Conservation (phyloP, 1,140 invertebrate species). For the Dysdera silvatica region DNA sequence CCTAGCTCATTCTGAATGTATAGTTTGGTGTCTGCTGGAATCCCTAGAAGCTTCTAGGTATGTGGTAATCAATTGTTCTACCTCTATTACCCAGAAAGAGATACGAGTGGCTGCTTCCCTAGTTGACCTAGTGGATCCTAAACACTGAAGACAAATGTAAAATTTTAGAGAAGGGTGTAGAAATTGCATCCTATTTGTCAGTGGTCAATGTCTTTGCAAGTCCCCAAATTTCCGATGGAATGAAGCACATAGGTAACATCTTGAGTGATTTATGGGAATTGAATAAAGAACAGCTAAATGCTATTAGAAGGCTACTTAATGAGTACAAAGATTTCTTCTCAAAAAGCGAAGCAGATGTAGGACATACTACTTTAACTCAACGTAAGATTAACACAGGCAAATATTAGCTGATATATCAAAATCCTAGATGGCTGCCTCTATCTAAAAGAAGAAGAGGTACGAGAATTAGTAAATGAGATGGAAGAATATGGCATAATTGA, state of each 20-base stretch:
- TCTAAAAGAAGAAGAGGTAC: neutral
- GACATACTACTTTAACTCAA: too few relatives aligned
- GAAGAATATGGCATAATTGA: slow-evolving; percentile 3
- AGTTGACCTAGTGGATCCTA: neutral
- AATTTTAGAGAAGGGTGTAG: neutral
- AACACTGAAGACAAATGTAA: neutral
- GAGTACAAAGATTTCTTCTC: neutral
- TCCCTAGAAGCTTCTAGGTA: neutral
- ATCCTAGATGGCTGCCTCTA: neutral
- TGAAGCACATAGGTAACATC: neutral
- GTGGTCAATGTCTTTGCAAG: too few relatives aligned
- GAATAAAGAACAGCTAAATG: neutral
- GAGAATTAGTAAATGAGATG: slow-evolving; percentile 1
- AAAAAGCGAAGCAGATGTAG: neutral
- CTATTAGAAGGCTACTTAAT: neutral
- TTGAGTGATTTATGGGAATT: neutral
- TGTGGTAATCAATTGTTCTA: neutral
- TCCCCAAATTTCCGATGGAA: too few relatives aligned
- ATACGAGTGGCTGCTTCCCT: neutral
- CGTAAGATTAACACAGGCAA: too few relatives aligned
- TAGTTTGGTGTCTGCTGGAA: too few relatives aligned
- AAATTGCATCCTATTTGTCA: neutral
- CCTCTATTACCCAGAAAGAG: neutral
- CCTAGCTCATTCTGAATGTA: neutral
- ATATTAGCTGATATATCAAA: neutral